phyloP scores from a whole-genome alignment of 1,140 invertebrate species.

The Drosophila simulans region DNA sequence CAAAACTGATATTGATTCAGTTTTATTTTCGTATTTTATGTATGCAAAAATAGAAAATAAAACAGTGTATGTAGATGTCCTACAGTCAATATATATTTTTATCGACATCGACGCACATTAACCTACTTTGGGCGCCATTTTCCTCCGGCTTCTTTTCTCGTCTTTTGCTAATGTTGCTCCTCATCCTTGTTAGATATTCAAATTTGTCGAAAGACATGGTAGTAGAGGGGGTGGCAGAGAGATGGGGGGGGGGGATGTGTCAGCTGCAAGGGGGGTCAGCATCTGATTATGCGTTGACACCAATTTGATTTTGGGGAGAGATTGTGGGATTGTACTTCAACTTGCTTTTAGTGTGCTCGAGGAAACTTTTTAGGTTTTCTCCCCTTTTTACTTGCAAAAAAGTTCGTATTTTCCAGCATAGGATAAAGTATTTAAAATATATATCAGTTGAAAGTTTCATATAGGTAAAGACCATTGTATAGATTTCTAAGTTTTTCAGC shows the following conservation, averaged over 20 bases:
- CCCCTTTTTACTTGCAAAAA: too few species aligned
- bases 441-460: too few species aligned
- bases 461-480: too few species aligned
- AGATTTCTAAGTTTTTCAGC: too few species aligned
- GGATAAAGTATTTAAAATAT: too few species aligned
- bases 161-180: slow-evolving; percentile 39
- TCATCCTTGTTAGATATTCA: slow-evolving; percentile 79
- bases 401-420: too few species aligned
- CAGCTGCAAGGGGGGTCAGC: slow-evolving; percentile 36
- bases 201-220: slow-evolving; percentile 46
- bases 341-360: neutral
- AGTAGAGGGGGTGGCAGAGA: slow-evolving; percentile 4
- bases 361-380: neutral
- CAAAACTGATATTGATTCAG: too few species aligned
- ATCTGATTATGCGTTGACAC: slow-evolving; percentile 68
- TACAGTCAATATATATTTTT: slow-evolving; percentile 57
- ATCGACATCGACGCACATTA: slow-evolving; percentile 77
- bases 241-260: neutral
- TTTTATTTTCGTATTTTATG: neutral
- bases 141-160: slow-evolving; percentile 7
- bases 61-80: slow-evolving; percentile 6
- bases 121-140: slow-evolving; percentile 73
- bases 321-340: slow-evolving; percentile 18
- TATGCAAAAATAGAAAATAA: slow-evolving; percentile 5
- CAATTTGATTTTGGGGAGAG: slow-evolving; percentile 40